Base-by-base conservation (phyloP, 2,888 invertebrate genomes). In the Aphelenchoides bicaudatus region DNA sequence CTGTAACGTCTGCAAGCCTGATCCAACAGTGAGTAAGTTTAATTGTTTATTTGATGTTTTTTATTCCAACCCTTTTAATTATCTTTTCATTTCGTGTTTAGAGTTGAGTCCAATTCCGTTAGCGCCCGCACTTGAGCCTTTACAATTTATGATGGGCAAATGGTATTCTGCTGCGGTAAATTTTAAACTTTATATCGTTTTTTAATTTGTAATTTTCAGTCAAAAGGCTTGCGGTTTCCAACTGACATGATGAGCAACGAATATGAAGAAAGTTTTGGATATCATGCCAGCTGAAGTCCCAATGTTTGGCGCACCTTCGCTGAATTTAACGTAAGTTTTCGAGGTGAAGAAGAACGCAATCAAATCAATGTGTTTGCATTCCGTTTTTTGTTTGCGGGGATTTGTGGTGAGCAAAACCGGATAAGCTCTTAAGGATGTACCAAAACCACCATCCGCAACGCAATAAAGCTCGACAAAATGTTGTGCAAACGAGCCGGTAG, bases 241-340 rank as follows among this genome's bases (percentile, higher is more conserved):
- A 73, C 75, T 1, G 75, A 79, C 58, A 66, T 78, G 54, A 66
- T 68, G 39, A 59, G 62, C 13, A 59, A 49, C 10, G 72, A 73
- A 34, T 78, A 78, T 59, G 74, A 74, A 55, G 78, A n/a, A 34
- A 56, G 62, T 67, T 4, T 62, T 78, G 47, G 73, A 75, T 53
- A 70, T 79, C 38, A 59, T 69, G 29, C 75, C 78, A 2, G 71
- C 79, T 0, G 68, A 74, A 34, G 78, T 79, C 2, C 74, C 79
- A 27, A 78, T 79, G 79, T 79, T 79, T 59, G 79, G 79, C 2
- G 72, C 79, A 8, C 79, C 79, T 4, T 76, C 75, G 1, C 55
- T 79, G 13, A 79, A 79, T 54, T 67, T 73, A 34, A 79, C 77
- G 75, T 79, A 30, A 56, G 65, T 58, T 16, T 16, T 6, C n/a